Evolutionary conservation across 2,888 invertebrate species (phyloP), one percentile per base, ranked within the genome.

Genomic region (Drosophila pseudotalamancana): DNA sequence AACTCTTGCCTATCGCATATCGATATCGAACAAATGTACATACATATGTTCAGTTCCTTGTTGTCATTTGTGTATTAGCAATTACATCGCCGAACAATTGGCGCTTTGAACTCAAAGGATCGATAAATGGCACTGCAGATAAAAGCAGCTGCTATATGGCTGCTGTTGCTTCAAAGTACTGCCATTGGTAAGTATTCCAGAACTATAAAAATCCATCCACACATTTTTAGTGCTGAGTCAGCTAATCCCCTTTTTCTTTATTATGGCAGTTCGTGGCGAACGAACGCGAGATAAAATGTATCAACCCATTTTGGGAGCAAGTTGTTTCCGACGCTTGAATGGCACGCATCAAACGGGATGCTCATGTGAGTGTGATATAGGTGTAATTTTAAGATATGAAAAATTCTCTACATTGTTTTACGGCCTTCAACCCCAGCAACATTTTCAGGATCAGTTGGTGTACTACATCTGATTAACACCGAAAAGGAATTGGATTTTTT

Each of bases 331-430:
- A 70, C 93, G 97, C 66, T 92, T 99, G 68, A 99, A 99, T 93
- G 98, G 95, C 59, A 99, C 99, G 9, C 97, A 98, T 92, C 97
- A 98, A 92, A 95, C 96, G 77, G 99, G 99, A 64, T 99, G 99
- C 91, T 95, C 97, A 49, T 97, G 98, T 98, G 93, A 94, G 95
- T 93, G 6, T 6, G 3, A 3, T 0, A 23, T 19, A 6, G 5
- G n/a, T 1, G 2, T n/a, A 19, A 2, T 6, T 5, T 12, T 9
- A 8, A 5, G 11, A 0, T 25, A 49, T 6, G 5, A n/a, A 12
- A 6, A 29, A 1, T 11, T 1, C 16, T 32, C 21, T 18, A 11
- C 14, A 18, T 48, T 1, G n/a, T 21, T 18, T 43, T 4, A 8
- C 9, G 29, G 1, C 11, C 4, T 18, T 40, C 12, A 19, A 6